phyloP scores from a whole-genome alignment of 2,888 invertebrate species.

The Drosophila cracens region DNA sequence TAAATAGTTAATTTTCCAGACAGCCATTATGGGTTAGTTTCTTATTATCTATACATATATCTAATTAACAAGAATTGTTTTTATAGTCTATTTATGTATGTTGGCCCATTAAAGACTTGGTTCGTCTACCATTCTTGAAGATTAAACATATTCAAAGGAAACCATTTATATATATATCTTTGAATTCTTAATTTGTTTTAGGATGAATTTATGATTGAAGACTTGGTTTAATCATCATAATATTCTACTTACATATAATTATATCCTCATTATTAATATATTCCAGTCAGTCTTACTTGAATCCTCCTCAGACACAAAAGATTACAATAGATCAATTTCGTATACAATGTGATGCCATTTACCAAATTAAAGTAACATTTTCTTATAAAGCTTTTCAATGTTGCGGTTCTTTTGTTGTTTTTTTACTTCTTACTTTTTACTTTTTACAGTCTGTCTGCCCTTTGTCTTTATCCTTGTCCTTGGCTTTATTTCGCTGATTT shows the following conservation, averaged over 20 bases:
- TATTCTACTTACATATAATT: not conserved
- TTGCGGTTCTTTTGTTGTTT: not conserved
- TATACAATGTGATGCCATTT: not conserved
- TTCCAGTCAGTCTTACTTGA: not conserved
- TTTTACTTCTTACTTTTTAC: not conserved
- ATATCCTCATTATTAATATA: not conserved
- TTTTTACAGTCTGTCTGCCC: not conserved
- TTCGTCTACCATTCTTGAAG: not conserved
- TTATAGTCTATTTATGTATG: not conserved
- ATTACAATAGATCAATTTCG: not conserved
- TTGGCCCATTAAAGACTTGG: not conserved
- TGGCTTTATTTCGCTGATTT: constrained; percentile 42
- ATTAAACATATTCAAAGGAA: not conserved
- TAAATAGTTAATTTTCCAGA: not conserved
- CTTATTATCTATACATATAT: not conserved
- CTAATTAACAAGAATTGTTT: not conserved
- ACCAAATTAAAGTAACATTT: not conserved
- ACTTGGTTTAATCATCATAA: not conserved
- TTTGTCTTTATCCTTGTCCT: constrained; percentile 18
- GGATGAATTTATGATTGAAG: not conserved
- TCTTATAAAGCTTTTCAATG: not conserved
- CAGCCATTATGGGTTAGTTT: not conserved
- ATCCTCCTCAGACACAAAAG: not conserved
- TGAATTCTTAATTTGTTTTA: not conserved
- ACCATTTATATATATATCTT: not conserved